Evolutionary conservation across 2,888 invertebrate genomes (phyloP).

Genomic region (Drosophila kanekoi): DNA sequence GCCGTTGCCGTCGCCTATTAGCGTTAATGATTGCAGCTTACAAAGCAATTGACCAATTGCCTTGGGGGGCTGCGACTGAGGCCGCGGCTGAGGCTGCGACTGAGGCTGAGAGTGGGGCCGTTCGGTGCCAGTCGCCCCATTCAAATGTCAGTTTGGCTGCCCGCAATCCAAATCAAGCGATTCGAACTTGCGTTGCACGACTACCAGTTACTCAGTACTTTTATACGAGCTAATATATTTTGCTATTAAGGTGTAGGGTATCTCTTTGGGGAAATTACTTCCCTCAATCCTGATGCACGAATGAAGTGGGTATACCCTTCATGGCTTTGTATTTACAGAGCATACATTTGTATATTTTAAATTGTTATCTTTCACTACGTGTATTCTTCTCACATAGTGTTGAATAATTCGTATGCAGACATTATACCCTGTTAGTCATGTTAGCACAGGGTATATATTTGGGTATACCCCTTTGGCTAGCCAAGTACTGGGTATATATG

Average conservation of each 20-base stretch:
- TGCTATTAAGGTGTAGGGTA: too few species aligned
- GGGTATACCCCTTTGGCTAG: too few species aligned
- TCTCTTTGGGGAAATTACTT: too few species aligned
- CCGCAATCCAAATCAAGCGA: constrained; percentile 25
- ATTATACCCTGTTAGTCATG: too few species aligned
- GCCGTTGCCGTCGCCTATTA: constrained; percentile 60
- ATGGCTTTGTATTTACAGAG: not conserved
- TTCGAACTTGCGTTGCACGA: not conserved
- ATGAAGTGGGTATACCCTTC: not conserved
- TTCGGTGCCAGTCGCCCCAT: constrained; percentile 75
- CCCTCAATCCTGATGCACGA: too few species aligned
- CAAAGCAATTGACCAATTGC: constrained; percentile 79
- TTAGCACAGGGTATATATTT: too few species aligned
- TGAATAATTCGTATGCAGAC: too few species aligned
- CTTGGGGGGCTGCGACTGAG: constrained; percentile 42
- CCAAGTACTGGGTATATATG: too few species aligned
- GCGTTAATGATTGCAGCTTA: constrained; percentile 76
- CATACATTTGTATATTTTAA: not conserved
- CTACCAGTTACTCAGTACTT: constrained; percentile 1
- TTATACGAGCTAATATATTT: not conserved
- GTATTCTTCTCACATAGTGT: too few species aligned
- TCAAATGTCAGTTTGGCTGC: constrained; percentile 76
- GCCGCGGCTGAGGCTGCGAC: not conserved
- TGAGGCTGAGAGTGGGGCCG: constrained; percentile 39
- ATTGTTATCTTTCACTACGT: too few species aligned